phyloP scores from a whole-genome alignment of 1,140 invertebrate genomes.

The Drosophila sproati region DNA sequence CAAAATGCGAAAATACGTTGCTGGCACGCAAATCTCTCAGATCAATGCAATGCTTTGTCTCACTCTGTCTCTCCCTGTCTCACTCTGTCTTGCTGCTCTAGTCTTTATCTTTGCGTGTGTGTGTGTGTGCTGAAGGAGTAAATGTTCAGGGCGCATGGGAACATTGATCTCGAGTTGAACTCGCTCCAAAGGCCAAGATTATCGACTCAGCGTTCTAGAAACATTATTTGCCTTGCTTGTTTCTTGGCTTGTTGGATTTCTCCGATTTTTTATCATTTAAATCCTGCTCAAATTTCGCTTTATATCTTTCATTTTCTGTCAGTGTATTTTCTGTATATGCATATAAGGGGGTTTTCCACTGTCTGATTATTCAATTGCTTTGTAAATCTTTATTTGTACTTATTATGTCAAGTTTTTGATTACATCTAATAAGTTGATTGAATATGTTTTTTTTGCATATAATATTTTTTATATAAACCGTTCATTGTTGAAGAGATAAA shows the following conservation, averaged over 20 bases:
- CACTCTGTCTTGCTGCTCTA: not conserved
- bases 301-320: constrained; percentile 12
- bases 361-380: constrained; percentile 46
- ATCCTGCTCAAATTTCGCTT: constrained; percentile 6
- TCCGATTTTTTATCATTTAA: not conserved
- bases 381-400: constrained; percentile 42
- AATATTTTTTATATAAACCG: not conserved
- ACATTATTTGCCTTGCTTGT: not conserved
- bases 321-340: constrained; percentile 6
- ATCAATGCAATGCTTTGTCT: constrained; percentile 65
- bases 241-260: not conserved
- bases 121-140: too few relatives aligned
- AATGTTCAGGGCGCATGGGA: constrained; percentile 3
- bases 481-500: not conserved
- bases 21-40: constrained; percentile 34
- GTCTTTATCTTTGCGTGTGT: not conserved
- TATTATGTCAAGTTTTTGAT: constrained; percentile 44
- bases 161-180: not conserved
- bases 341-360: constrained; percentile 16
- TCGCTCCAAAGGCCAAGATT: not conserved
- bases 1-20: constrained; percentile 53
- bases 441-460: not conserved
- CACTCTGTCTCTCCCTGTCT: not conserved
- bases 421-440: constrained; percentile 31
- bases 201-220: not conserved